Evolutionary conservation across 2,888 invertebrate genomes (phyloP).

Genomic region (Amiota minor): DNA sequence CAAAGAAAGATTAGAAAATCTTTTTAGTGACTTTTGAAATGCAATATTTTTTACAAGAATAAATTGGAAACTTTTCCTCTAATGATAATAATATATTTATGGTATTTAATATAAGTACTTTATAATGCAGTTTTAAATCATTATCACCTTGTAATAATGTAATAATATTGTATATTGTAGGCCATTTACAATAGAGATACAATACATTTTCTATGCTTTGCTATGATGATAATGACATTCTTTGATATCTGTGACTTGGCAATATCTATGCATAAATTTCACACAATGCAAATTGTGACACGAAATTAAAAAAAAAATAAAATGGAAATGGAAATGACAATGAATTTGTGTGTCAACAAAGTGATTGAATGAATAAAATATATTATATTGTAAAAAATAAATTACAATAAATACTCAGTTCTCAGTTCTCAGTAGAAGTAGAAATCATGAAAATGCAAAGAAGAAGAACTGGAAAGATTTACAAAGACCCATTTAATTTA

Average conservation of each 20-base stretch:
- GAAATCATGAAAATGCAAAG: not conserved
- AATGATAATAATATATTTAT: no score
- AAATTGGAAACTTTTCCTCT: no score
- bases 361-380: constrained; percentile 4
- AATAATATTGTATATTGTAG: no score
- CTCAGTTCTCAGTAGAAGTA: constrained; percentile 2
- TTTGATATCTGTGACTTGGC: not conserved
- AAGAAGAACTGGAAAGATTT: not conserved
- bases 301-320: not conserved
- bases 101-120: no score
- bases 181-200: no score
- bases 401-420: not conserved
- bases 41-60: no score
- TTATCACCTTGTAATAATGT: no score
- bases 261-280: constrained; percentile 12
- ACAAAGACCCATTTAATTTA: not conserved
- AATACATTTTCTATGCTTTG: no score
- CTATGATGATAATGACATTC: no score
- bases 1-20: no score
- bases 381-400: not conserved
- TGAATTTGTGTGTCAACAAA: constrained; percentile 23
- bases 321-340: constrained; percentile 18
- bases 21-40: no score
- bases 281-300: constrained; percentile 12
- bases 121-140: no score